Evolutionary conservation across 2,113 vertebrate genomes (phyloP), one percentile per base, ranked within the genome.

Genomic region (Leucosticte australis): DNA sequence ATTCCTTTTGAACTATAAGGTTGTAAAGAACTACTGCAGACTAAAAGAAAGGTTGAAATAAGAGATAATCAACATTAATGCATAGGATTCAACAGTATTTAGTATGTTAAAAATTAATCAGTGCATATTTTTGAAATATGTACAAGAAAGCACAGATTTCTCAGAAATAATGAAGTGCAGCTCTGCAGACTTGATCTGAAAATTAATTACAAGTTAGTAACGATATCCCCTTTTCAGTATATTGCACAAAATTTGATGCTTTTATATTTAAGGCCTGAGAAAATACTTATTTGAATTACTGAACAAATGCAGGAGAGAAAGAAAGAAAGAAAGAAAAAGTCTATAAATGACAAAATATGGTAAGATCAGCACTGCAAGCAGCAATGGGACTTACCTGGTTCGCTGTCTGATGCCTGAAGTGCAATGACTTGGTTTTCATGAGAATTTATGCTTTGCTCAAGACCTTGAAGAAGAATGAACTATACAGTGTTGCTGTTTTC

Each of bases 391-490:
- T 98, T 98, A 99, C 98, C 98, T 89, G 16, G 53, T 86, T 52
- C n/a, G 33, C 93, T 56, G 91, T 92, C 96, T 84, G 97, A 79
- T 65, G 69, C 83, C 95, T 64, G 97, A 91, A 96, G 87, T 91
- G 85, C 89, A 70, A 46, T 44, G 62, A 64, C 50, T 91, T 90
- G 74, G 47, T 94, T 97, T 96, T 59, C 98, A 46, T 85, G 96
- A 50, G 94, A 98, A 98, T 99, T 99, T 99, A 99, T 99, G 95
- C 97, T 92, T 94, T 87, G 90, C 74, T 96, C 55, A 95, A 98
- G 99, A 98, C 99, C 99, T 99, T 99, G 99, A 99, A 97, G 98
- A 98, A 97, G 95, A 96, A 97, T 97, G 97, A 98, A 96, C 96
- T 97, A 98, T 98, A 98, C 97, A 98, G 94, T 98, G 98, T 98